Base-by-base conservation (phyloP, 2,888 invertebrate genomes). In the Apocheima hispidaria region DNA sequence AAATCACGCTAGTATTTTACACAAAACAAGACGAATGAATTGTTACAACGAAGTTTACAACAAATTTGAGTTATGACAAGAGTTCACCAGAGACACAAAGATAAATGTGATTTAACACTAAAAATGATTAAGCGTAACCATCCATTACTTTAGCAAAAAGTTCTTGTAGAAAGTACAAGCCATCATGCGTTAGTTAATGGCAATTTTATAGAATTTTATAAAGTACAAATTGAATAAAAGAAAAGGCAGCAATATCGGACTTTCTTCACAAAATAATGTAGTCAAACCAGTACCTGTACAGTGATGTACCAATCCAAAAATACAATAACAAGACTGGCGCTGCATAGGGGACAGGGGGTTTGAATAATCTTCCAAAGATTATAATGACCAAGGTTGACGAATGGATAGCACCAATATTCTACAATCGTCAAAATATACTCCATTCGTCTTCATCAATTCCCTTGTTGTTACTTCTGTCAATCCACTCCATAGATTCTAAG, bases 401-500 rank as follows among this genome's bases (percentile, higher is more conserved):
- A n/a, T n/a, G n/a, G n/a, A n/a, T n/a, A n/a, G n/a, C n/a, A n/a
- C n/a, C n/a, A n/a, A n/a, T n/a, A n/a, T n/a, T n/a, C n/a, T n/a
- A n/a, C n/a, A n/a, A n/a, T n/a, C n/a, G n/a, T n/a, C n/a, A n/a
- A n/a, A n/a, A n/a, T n/a, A n/a, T n/a, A n/a, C n/a, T n/a, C n/a
- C n/a, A n/a, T 10, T 12, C 4, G 40, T 41, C n/a, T 12, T 21
- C 21, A 41, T 21, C 41, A 41, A 41, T 38, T 18, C 10, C 16
- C 9, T 7, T 41, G 23, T 43, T 26, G 23, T 23, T 43, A 43
- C 43, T n/a, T 7, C 43, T 43, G 26, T 26, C 35, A 49, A 66
- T 72, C 66, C 71, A 63, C 63, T 63, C 65, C 68, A 66, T 60
- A 69, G 68, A 66, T 63, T 64, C 63, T 65, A 62, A 66, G 69